A percentile compares a stretch with the other conserved stretches of the same genome.
These are phyloP conservation scores for Chunga burmeisteri DNA, from an alignment of 2,113 vertebrate species.

Conservation along the genomic window DNA sequence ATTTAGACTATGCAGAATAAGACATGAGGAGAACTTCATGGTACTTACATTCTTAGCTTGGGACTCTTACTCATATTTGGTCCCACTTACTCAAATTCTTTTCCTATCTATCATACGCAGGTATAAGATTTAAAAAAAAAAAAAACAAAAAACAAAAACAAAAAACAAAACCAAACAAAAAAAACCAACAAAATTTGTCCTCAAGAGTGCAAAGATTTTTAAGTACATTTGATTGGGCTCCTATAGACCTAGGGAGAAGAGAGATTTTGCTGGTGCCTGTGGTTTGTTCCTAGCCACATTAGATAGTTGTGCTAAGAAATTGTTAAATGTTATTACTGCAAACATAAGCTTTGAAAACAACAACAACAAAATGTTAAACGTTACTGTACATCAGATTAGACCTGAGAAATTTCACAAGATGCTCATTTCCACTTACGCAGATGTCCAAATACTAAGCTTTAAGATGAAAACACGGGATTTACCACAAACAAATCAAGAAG, in stretches of 20 bases:
- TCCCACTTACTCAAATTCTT: not conserved
- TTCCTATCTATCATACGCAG: not conserved
- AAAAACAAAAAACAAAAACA: no score
- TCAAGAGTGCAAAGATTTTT: not conserved
- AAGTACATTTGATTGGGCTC: not conserved
- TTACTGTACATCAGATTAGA: not conserved
- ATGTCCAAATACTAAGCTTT: not conserved
- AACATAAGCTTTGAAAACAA: not conserved
- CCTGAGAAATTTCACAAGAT: not conserved
- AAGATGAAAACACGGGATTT: not conserved
- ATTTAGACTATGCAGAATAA: not conserved
- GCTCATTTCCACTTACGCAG: not conserved
- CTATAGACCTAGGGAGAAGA: not conserved
- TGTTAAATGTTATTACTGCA: not conserved
- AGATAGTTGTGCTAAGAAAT: not conserved
- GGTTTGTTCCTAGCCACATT: not conserved
- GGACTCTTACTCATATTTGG: not conserved
- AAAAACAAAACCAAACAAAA: not conserved
- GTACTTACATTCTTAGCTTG: not conserved
- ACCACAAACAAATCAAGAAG: not conserved
- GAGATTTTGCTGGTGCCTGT: not conserved
- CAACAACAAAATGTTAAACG: not conserved
- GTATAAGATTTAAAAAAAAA: not conserved
- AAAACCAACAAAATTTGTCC: no score
- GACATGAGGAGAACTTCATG: not conserved